Percentiles rank a stretch among this genome's conserved stretches.
Evolutionary conservation across 2,888 invertebrate genomes (phyloP).

Genomic region (Rotaria sp.): DNA sequence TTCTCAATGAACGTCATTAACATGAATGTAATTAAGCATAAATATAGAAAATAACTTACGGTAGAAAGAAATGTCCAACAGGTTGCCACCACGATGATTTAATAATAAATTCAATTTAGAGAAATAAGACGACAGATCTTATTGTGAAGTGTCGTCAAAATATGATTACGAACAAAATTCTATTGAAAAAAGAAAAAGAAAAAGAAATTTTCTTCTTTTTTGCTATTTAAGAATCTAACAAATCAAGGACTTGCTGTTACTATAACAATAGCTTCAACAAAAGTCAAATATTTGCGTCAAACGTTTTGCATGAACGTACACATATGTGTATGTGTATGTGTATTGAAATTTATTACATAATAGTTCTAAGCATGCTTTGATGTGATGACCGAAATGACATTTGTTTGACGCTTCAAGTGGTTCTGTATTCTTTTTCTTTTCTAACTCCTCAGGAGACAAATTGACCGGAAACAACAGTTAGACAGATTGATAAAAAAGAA

Average conservation of each 20-base stretch:
- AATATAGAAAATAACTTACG: background rate
- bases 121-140: background rate
- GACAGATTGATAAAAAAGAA: background rate
- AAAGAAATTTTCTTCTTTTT: background rate
- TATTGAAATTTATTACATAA: background rate
- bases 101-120: background rate
- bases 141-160: background rate
- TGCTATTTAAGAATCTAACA: background rate
- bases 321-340: background rate
- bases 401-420: background rate
- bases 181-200: background rate
- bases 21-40: background rate
- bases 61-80: constrained; percentile 24
- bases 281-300: constrained; percentile 4
- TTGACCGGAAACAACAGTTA: background rate
- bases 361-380: background rate
- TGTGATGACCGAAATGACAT: background rate
- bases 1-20: background rate
- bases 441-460: background rate
- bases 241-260: background rate
- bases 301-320: background rate
- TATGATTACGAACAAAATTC: background rate
- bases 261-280: background rate
- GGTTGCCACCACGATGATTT: constrained; percentile 22
- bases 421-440: background rate